Conservation (phyloP, 2,888 invertebrate genomes). For the Drosophila borborema region DNA sequence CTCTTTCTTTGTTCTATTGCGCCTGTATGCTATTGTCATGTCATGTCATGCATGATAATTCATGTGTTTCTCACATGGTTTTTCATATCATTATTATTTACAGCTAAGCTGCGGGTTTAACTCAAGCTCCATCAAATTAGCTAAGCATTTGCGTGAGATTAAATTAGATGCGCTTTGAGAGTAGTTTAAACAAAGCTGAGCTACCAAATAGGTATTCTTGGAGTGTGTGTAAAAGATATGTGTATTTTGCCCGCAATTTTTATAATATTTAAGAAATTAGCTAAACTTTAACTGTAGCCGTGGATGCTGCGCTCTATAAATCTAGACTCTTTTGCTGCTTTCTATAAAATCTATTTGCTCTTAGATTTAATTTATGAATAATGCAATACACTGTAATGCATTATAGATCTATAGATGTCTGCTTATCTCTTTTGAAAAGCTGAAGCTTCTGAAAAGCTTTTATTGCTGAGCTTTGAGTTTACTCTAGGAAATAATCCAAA, state of each 20-base stretch:
- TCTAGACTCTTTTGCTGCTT: too few species aligned
- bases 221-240: too few species aligned
- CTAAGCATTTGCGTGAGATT: background rate
- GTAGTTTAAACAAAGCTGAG: background rate
- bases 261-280: too few species aligned
- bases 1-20: background rate
- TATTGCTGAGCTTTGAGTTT: background rate
- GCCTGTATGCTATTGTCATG: background rate
- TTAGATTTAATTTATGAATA: background rate
- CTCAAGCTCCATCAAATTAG: background rate
- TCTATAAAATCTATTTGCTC: too few species aligned
- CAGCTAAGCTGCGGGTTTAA: background rate
- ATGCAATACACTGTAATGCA: conserved; percentile 1
- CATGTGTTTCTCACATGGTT: background rate
- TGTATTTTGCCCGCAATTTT: too few species aligned
- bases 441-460: background rate
- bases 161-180: background rate
- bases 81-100: background rate
- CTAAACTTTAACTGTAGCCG: too few species aligned
- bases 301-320: too few species aligned
- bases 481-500: too few species aligned
- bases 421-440: background rate
- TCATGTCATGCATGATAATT: background rate
- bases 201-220: background rate
- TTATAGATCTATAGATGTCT: too few species aligned